Evolutionary conservation across 2,797 vertebrate species (phyloP), one percentile per base, ranked within the genome.

Genomic region (Chelon auratus): DNA sequence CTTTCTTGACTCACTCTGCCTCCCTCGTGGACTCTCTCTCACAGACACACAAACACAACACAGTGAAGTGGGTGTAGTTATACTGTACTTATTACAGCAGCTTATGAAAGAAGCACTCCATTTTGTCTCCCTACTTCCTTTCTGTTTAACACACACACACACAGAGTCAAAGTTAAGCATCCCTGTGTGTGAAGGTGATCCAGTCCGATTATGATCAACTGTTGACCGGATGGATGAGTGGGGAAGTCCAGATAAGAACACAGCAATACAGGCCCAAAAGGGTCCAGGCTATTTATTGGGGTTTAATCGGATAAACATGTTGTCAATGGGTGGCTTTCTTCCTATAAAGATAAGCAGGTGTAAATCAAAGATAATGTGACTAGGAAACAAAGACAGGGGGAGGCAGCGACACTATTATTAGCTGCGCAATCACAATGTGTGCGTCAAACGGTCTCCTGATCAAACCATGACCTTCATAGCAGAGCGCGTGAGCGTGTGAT

Each of bases 171-270:
- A 74, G 72, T 68, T 71, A 62, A 79, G 36, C 51, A 24, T 0
- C 5, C 3, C 18, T 42, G 15, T 70, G 50, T 43, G 72, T 89
- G 87, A 92, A 93, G 87, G 87, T 87, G 86, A 92, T 80, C 73
- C 58, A 54, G 4, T 66, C 24, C 2, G 84, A 91, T 88, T 81
- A 81, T 4, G 58, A 87, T 88, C 88, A 71, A 79, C 74, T 70
- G 76, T 39, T 78, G 78, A 80, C 70, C 81, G 77, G 42, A 81
- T 74, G 63, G 65, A 72, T 33, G 54, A 60, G n/a, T 67, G 10
- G 0, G 68, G 45, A 58, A 68, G 74, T 82, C 59, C 75, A 72
- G 90, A 91, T 92, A 91, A 88, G 84, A 53, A 84, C 18, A 64
- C 2, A 14, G 45, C 54, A 43, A 65, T 71, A 63, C 9, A 1